Evolutionary conservation across 2,797 vertebrate species (phyloP).

Genomic region (Fistularia tabacaria): DNA sequence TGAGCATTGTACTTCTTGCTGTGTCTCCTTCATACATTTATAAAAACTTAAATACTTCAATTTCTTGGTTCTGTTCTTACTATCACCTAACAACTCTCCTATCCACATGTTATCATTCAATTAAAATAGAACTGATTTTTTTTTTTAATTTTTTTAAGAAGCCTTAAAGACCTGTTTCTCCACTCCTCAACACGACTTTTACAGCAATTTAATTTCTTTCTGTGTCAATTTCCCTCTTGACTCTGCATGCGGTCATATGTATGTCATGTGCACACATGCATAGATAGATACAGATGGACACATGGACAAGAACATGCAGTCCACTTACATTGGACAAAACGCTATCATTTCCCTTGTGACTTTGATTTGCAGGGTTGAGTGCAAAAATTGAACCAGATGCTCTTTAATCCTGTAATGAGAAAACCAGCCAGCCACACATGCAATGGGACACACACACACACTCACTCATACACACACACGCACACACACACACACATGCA

Average conservation of each 20-base stretch:
- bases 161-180: conserved; percentile 49
- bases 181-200: conserved; percentile 49
- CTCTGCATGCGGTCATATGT: conserved; percentile 31
- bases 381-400: conserved; percentile 73
- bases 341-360: conserved; percentile 62
- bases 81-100: too few relatives aligned
- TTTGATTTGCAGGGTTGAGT: conserved; percentile 64
- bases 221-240: conserved; percentile 39
- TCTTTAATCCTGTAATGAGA: conserved; percentile 75
- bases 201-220: conserved; percentile 54
- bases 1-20: too few relatives aligned
- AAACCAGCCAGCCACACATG: conserved; percentile 66
- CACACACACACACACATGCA: conserved; percentile 1
- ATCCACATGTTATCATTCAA: too few relatives aligned
- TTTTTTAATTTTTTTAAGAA: conserved; percentile 48
- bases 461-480: conserved; percentile 19
- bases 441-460: conserved; percentile 4
- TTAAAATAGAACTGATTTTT: too few relatives aligned
- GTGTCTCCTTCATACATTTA: too few relatives aligned
- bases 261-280: conserved; percentile 15
- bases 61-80: too few relatives aligned
- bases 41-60: too few relatives aligned
- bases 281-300: conserved; percentile 13
- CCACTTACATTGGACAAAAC: conserved; percentile 44
- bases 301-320: conserved; percentile 14